Base-by-base conservation (phyloP, 1,140 invertebrate genomes). In the Drosophila prosaltans region DNA sequence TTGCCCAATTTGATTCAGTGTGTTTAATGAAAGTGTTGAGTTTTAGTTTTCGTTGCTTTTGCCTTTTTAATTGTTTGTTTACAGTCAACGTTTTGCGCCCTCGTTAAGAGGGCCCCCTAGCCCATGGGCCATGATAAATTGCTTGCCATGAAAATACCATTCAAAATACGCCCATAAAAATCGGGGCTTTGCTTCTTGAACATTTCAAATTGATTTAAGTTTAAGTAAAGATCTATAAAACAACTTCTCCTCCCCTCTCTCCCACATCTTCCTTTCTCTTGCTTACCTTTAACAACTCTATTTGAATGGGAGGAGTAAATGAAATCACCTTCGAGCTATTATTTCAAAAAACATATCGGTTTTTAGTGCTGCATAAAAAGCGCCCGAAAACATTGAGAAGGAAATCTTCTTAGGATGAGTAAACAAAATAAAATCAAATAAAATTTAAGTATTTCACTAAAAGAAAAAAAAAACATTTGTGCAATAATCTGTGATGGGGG, bases 11-110 rank as follows among this genome's bases (percentile, higher is more conserved):
- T 62, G 45, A 72, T 73, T 57, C 70, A 65, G 63, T 67, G 51
- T 69, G 43, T 66, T 74, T 83, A 88, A 88, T 83, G 84, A 88
- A 88, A 88, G 84, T 88, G 84, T 88, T 88, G 84, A 88, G 84
- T 88, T 83, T 82, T 81, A 79, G 75, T 85, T 86, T 81, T 78
- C 62, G 74, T 75, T 85, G 74, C 78, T 70, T 75, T 86, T 85
- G 45, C 45, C 45, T 75, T 74, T 36, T 88, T 80, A 89, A 88
- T 88, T 88, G 84, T 83, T 89, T 88, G 84, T 88, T 88, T 88
- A 88, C 80, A 89, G 83, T 89, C 80, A 83, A 79, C 69, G 83
- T 74, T 74, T 43, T 43, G 65, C 78, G 70, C 61, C 81, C 64
- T 81, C 79, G 81, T 84, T 84, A 85, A 84, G 74, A 65, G 65